Percentiles rank a stretch among this genome's conserved stretches.
Evolutionary conservation across 2,113 vertebrate genomes (phyloP).

Genomic region (Dissostichus mawsoni): DNA sequence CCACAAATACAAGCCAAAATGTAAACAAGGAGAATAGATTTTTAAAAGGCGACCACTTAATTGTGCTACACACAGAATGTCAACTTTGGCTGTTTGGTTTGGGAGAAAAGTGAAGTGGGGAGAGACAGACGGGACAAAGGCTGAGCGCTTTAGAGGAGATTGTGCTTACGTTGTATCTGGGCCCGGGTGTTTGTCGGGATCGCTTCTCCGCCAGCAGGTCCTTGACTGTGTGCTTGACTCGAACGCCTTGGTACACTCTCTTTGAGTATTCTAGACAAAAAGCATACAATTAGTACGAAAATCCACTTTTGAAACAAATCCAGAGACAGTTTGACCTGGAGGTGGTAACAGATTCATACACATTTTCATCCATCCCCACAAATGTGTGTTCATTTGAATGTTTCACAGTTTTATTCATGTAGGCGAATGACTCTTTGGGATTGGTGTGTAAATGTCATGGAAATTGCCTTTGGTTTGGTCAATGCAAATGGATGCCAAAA

Average conservation of each 20-base stretch:
- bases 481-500: conserved; percentile 73
- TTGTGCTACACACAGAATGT: conserved; percentile 65
- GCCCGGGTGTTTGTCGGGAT: conserved; percentile 87
- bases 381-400: conserved; percentile 76
- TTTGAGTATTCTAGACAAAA: conserved; percentile 87
- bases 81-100: conserved; percentile 76
- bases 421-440: conserved; percentile 49
- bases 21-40: conserved; percentile 74
- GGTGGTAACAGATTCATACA: conserved; percentile 30
- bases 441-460: conserved; percentile 78
- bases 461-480: conserved; percentile 75
- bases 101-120: conserved; percentile 56
- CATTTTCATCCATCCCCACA: conserved; percentile 67
- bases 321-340: conserved; percentile 19
- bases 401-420: conserved; percentile 73
- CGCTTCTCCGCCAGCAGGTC: conserved; percentile 95
- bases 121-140: conserved; percentile 56
- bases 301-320: background rate
- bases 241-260: conserved; percentile 94
- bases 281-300: background rate
- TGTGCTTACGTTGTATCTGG: conserved; percentile 88
- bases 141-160: conserved; percentile 30
- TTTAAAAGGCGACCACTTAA: conserved; percentile 57
- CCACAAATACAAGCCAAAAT: conserved; percentile 72
- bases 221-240: conserved; percentile 98